Percentiles rank a stretch among this genome's conserved stretches.
phyloP scores from a whole-genome alignment of 2,797 vertebrate genomes.

The Botia kubotai region DNA sequence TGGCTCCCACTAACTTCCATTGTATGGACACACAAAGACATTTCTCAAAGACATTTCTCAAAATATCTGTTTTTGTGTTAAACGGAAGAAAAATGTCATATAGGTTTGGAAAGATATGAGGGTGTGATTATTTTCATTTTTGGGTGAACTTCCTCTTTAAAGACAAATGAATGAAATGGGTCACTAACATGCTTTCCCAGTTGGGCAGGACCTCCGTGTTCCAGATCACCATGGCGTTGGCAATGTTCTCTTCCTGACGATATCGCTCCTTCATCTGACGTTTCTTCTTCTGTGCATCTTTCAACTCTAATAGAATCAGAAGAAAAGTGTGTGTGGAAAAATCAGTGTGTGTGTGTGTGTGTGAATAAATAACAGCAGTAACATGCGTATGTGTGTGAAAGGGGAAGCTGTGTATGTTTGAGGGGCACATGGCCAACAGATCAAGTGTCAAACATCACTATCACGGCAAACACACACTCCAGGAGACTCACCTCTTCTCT shows the following conservation, averaged over 20 bases:
- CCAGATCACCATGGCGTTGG: slow-evolving; percentile 95
- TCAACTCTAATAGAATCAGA: slow-evolving; percentile 83
- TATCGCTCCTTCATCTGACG: slow-evolving; percentile 96
- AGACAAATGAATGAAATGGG: background rate
- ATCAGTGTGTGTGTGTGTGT: background rate
- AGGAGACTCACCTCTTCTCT: slow-evolving; percentile 83
- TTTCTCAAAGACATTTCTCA: too few species aligned
- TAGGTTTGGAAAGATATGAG: too few species aligned
- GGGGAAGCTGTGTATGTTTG: background rate
- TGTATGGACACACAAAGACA: too few species aligned
- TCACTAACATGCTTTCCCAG: slow-evolving; percentile 92
- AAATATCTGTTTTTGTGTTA: too few species aligned
- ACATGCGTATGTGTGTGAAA: background rate
- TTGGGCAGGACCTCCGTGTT: slow-evolving; percentile 95
- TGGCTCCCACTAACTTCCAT: too few species aligned
- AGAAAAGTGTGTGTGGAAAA: background rate
- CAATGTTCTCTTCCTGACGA: slow-evolving; percentile 94
- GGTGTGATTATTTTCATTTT: too few species aligned
- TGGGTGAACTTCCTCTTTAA: too few species aligned
- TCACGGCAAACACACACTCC: background rate
- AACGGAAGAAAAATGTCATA: too few species aligned
- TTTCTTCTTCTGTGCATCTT: slow-evolving; percentile 96
- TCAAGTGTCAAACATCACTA: slow-evolving; percentile 8
- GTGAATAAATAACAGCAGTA: background rate
- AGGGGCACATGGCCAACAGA: background rate